These are phyloP conservation scores for Lottia scabra DNA, from an alignment of 2,888 invertebrate species.

Conservation along the genomic window DNA sequence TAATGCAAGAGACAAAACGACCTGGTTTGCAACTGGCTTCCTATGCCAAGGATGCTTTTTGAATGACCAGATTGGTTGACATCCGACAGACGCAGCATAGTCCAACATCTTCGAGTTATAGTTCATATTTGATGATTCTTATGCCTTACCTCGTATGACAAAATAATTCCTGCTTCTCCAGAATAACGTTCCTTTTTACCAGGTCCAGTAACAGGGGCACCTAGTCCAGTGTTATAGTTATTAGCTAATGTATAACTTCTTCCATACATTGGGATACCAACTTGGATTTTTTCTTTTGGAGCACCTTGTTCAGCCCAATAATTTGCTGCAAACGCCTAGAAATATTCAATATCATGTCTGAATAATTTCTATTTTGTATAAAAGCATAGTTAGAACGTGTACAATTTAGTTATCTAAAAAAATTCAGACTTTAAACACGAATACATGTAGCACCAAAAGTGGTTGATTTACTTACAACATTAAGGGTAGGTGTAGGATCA, in stretches of 20 bases:
- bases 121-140: too few species aligned
- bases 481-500: slow-evolving; percentile 34
- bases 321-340: slow-evolving; percentile 41
- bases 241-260: slow-evolving; percentile 87
- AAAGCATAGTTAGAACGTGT: neutral
- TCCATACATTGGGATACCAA: slow-evolving; percentile 96
- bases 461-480: slow-evolving; percentile 28
- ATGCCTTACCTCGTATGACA: slow-evolving; percentile 49
- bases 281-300: slow-evolving; percentile 90
- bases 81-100: too few species aligned
- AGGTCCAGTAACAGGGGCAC: slow-evolving; percentile 36
- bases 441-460: too few species aligned
- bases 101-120: too few species aligned
- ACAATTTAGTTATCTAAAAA: neutral
- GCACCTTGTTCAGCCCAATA: slow-evolving; percentile 76
- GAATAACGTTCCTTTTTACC: slow-evolving; percentile 36
- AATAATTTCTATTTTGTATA: neutral
- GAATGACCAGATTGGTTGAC: too few species aligned
- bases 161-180: slow-evolving; percentile 35
- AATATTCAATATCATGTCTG: neutral
- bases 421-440: too few species aligned
- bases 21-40: too few species aligned
- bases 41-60: too few species aligned
- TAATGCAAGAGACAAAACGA: too few species aligned
- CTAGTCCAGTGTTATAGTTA: slow-evolving; percentile 31